Evolutionary conservation across 2,888 invertebrate genomes (phyloP).

Genomic region (Panzeria rudis): DNA sequence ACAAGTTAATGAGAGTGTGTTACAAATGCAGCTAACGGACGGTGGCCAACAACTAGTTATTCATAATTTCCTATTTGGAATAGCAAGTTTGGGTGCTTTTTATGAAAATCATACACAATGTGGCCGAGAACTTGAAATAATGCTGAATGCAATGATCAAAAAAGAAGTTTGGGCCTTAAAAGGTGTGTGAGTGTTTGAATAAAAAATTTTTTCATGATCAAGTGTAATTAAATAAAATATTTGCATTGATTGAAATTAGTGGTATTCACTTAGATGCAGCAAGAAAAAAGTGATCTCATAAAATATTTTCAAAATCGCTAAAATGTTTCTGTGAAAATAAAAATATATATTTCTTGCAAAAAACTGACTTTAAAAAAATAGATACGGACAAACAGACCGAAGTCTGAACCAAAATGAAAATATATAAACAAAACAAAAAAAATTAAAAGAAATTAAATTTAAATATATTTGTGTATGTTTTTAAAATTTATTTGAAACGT

Average conservation of each 20-base stretch:
- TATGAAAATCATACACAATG: conserved; percentile 75
- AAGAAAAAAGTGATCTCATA: neutral
- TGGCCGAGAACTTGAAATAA: conserved; percentile 75
- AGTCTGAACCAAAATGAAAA: too few relatives aligned
- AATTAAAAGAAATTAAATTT: too few relatives aligned
- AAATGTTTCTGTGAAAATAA: neutral
- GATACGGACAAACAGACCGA: too few relatives aligned
- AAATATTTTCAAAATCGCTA: neutral
- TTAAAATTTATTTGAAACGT: too few relatives aligned
- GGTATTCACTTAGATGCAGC: neutral
- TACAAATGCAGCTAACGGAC: conserved; percentile 10
- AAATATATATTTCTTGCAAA: too few relatives aligned
- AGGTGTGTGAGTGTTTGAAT: conserved; percentile 71
- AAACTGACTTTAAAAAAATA: too few relatives aligned
- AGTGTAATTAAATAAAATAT: conserved; percentile 26
- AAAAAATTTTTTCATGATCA: conserved; percentile 35
- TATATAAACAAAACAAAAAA: too few relatives aligned
- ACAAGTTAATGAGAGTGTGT: conserved; percentile 37
- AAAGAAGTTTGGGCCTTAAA: conserved; percentile 77
- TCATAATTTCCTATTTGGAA: conserved; percentile 78
- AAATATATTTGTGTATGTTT: neutral
- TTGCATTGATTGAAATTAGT: neutral
- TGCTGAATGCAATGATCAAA: conserved; percentile 74
- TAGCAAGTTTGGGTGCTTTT: conserved; percentile 75
- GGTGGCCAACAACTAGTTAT: conserved; percentile 59